These are phyloP conservation scores for Pseudorectes ferrugineus DNA, from an alignment of 2,113 vertebrate species.

Conservation along the genomic window DNA sequence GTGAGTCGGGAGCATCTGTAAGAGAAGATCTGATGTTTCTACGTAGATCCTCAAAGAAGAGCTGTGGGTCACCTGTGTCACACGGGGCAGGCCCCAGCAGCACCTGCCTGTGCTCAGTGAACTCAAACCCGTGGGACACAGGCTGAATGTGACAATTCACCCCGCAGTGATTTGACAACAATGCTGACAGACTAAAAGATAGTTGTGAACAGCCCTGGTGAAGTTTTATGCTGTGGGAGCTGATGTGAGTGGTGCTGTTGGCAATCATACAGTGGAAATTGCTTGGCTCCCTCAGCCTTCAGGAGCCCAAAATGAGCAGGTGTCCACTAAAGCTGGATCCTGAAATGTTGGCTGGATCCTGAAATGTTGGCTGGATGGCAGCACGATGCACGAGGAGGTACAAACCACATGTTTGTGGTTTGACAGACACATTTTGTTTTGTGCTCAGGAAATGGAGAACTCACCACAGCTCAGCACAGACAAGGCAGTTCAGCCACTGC, in stretches of 20 bases:
- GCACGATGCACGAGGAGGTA: accelerated
- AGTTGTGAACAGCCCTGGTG: not conserved
- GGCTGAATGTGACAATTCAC: not conserved
- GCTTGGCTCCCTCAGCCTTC: not conserved
- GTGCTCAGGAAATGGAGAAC: not conserved
- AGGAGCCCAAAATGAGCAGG: not conserved
- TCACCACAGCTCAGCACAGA: not conserved
- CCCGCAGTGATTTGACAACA: not conserved
- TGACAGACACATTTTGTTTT: not conserved
- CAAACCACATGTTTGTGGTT: not conserved
- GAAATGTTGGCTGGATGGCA: not conserved
- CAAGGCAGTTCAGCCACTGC: not conserved
- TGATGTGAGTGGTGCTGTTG: not conserved
- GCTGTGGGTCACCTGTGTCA: not conserved
- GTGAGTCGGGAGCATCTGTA: not conserved
- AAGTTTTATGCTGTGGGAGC: not conserved
- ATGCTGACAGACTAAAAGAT: not conserved
- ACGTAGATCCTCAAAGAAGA: not conserved
- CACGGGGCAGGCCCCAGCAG: not conserved
- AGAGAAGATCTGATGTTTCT: not conserved
- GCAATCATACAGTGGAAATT: accelerated
- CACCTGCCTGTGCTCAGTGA: not conserved
- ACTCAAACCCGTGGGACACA: accelerated
- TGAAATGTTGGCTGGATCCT: not conserved
- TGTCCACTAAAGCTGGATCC: not conserved